Conservation (phyloP, 2,888 invertebrate genomes). For the Cerceris rybyensis region DNA sequence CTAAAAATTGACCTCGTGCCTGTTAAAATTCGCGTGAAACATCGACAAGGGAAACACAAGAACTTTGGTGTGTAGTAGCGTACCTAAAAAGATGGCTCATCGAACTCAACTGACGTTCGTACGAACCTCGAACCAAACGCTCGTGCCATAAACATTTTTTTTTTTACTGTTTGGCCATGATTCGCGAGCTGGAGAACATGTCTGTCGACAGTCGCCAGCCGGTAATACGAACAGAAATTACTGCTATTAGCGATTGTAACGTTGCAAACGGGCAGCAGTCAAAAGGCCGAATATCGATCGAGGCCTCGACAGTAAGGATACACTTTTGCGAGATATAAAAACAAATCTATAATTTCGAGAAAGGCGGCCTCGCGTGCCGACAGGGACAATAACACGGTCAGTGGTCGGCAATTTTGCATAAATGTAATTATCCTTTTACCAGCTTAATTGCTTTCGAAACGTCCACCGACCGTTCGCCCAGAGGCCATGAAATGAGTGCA, state of each 20-base stretch:
- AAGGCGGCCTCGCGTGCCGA: conserved; percentile 57
- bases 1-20: background rate
- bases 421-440: conserved; percentile 55
- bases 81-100: background rate
- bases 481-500: background rate
- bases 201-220: conserved; percentile 55
- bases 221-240: conserved; percentile 60
- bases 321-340: conserved; percentile 60
- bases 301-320: conserved; percentile 39
- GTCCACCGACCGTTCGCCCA: conserved; percentile 1
- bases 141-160: conserved; percentile 63
- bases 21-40: too few relatives aligned
- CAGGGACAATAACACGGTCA: conserved; percentile 38
- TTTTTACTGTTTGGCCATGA: conserved; percentile 58
- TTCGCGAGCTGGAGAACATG: conserved; percentile 48
- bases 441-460: conserved; percentile 46
- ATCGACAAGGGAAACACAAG: background rate
- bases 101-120: background rate
- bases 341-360: conserved; percentile 57
- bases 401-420: conserved; percentile 44
- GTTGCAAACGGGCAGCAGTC: conserved; percentile 54
- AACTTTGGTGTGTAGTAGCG: background rate
- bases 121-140: conserved; percentile 32
- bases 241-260: conserved; percentile 69
- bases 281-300: conserved; percentile 63